A percentile compares a stretch with the other conserved stretches of the same genome.
Conservation (phyloP, 1,140 invertebrate species). For the Trichomalopsis sarcophagae region DNA sequence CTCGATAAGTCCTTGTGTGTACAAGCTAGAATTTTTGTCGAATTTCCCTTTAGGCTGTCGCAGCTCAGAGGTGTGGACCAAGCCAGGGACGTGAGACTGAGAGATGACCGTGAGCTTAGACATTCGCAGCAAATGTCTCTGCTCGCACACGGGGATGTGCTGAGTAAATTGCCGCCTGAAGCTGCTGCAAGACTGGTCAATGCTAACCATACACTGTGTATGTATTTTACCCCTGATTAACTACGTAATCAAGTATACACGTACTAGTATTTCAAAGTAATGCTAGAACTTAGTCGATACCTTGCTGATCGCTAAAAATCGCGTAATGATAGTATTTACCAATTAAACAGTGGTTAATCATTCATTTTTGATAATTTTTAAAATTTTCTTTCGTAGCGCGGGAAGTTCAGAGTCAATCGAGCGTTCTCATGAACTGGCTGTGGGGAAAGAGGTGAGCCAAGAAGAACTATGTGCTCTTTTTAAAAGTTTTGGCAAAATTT, state of each 20-base stretch:
- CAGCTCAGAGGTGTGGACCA: conserved; percentile 84
- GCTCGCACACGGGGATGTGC: conserved; percentile 81
- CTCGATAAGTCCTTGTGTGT: conserved; percentile 43
- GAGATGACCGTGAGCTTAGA: conserved; percentile 84
- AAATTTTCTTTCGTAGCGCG: conserved; percentile 78
- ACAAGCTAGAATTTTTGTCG: conserved; percentile 65
- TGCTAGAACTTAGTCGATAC: not conserved
- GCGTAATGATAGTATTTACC: conserved; percentile 6
- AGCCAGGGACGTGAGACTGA: conserved; percentile 80
- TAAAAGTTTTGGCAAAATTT: not conserved
- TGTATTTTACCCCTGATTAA: conserved; percentile 66
- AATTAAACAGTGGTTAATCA: conserved; percentile 37
- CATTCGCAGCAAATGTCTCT: conserved; percentile 83
- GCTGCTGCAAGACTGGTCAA: conserved; percentile 81
- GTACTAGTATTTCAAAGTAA: not conserved
- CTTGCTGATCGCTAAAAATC: not conserved
- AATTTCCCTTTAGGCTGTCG: conserved; percentile 77
- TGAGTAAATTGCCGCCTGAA: conserved; percentile 79
- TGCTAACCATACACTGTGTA: conserved; percentile 83
- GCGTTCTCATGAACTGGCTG: conserved; percentile 85
- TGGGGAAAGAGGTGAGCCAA: conserved; percentile 78
- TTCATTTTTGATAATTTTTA: not conserved
- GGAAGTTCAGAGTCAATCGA: conserved; percentile 84
- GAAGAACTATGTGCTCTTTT: not conserved
- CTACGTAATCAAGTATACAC: not conserved